Percentiles rank a stretch among this genome's conserved stretches.
These are phyloP conservation scores for Notolepis coatsorum DNA, from an alignment of 2,797 vertebrate species.

Conservation along the genomic window DNA sequence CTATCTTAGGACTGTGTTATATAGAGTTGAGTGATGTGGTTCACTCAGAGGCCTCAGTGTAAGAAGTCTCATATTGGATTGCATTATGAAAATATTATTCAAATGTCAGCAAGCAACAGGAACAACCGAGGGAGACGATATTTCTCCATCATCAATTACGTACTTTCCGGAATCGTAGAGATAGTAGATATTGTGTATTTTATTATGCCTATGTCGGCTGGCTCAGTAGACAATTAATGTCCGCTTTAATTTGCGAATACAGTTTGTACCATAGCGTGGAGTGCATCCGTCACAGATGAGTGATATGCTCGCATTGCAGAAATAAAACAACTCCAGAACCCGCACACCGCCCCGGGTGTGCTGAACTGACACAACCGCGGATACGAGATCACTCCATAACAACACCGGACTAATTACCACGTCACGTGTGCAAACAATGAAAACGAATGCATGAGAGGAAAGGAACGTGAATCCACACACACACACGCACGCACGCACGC, in stretches of 20 bases:
- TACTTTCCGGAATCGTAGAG: constrained; percentile 34
- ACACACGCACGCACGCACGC: too few relatives aligned
- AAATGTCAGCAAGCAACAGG: constrained; percentile 51
- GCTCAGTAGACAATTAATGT: constrained; percentile 19
- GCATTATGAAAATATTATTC: constrained; percentile 62
- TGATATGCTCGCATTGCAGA: too few relatives aligned
- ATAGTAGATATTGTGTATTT: constrained; percentile 23
- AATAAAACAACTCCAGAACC: too few relatives aligned
- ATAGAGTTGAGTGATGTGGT: constrained; percentile 58
- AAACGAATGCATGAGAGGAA: too few relatives aligned
- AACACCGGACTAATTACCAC: too few relatives aligned
- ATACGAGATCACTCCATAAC: too few relatives aligned
- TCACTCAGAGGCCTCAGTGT: constrained; percentile 47
- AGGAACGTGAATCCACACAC: too few relatives aligned
- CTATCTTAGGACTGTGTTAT: constrained; percentile 33
- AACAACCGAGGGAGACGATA: constrained; percentile 32
- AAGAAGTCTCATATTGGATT: constrained; percentile 59
- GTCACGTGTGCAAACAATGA: too few relatives aligned
- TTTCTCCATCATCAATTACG: constrained; percentile 41
- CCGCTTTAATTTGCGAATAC: background rate
- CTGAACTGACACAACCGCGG: too few relatives aligned
- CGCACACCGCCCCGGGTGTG: too few relatives aligned
- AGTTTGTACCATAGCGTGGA: too few relatives aligned
- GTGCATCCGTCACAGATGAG: too few relatives aligned
- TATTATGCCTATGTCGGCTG: constrained; percentile 25